phyloP scores from a whole-genome alignment of 2,797 vertebrate genomes.

The Tarsius wallacei region DNA sequence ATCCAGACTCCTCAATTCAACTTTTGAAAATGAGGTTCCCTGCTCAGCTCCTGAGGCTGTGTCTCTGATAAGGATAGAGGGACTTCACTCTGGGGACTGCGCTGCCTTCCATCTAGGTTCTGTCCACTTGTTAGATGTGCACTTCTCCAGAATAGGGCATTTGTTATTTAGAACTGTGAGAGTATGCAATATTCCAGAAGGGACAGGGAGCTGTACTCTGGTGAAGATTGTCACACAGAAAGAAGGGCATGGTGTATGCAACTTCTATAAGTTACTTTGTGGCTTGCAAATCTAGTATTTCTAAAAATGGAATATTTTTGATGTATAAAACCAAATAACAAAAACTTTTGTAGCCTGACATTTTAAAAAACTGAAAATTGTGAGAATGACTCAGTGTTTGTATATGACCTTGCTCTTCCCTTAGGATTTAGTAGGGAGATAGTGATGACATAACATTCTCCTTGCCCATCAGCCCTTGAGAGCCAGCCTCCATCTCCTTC shows the following conservation, averaged over 20 bases:
- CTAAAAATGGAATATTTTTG: no score
- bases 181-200: fast-evolving
- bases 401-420: no score
- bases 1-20: neutral
- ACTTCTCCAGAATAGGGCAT: neutral
- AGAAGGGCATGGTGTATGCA: fast-evolving
- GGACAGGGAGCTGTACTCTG: fast-evolving
- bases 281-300: no score
- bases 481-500: no score
- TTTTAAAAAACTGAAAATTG: no score
- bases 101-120: neutral
- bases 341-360: no score
- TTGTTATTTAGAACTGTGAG: neutral
- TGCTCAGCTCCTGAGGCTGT: neutral
- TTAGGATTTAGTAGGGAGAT: no score
- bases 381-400: no score
- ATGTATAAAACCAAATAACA: no score
- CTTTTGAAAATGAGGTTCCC: neutral
- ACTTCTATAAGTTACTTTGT: fast-evolving
- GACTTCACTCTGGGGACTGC: fast-evolving
- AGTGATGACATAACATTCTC: no score
- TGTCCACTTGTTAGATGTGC: no score
- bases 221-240: neutral
- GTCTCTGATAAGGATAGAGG: neutral
- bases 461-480: no score